phyloP scores from a whole-genome alignment of 2,113 vertebrate species.

The Limanda limanda region DNA sequence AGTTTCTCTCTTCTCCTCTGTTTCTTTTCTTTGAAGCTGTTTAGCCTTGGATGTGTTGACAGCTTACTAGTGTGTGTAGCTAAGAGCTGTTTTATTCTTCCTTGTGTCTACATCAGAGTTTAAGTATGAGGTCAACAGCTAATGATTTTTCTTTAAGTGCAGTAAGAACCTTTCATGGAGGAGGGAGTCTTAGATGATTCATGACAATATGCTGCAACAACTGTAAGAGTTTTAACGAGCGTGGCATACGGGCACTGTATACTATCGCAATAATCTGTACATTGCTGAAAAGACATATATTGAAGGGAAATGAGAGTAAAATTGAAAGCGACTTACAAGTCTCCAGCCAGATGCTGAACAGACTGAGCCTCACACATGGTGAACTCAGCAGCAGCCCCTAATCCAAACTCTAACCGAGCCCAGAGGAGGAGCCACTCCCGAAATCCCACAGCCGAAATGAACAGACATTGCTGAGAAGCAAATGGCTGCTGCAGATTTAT shows the following conservation, averaged over 20 bases:
- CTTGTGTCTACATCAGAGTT: conserved; percentile 25
- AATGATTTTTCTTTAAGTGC: conserved; percentile 33
- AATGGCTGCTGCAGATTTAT: conserved; percentile 39
- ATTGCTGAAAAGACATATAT: not conserved
- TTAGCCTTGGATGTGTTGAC: conserved; percentile 41
- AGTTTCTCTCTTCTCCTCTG: not conserved
- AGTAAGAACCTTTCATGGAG: conserved; percentile 2
- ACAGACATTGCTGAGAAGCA: conserved; percentile 33
- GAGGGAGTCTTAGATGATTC: not conserved
- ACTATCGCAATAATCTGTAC: not conserved
- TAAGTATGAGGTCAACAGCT: conserved; percentile 22
- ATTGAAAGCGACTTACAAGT: conserved; percentile 42
- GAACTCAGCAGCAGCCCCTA: conserved; percentile 64
- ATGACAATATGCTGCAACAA: not conserved
- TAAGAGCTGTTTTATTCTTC: conserved; percentile 25
- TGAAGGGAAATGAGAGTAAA: conserved; percentile 34
- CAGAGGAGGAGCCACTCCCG: conserved; percentile 64
- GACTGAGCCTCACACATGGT: conserved; percentile 59
- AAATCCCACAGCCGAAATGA: conserved; percentile 59
- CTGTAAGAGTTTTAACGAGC: not conserved
- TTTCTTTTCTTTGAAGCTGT: conserved; percentile 10
- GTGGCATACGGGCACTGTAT: not conserved
- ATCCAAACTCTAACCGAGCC: conserved; percentile 72
- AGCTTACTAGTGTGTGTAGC: conserved; percentile 42
- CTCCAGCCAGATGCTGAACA: conserved; percentile 69